Conservation (phyloP, 2,113 vertebrate genomes). For the Microtus montanus region DNA sequence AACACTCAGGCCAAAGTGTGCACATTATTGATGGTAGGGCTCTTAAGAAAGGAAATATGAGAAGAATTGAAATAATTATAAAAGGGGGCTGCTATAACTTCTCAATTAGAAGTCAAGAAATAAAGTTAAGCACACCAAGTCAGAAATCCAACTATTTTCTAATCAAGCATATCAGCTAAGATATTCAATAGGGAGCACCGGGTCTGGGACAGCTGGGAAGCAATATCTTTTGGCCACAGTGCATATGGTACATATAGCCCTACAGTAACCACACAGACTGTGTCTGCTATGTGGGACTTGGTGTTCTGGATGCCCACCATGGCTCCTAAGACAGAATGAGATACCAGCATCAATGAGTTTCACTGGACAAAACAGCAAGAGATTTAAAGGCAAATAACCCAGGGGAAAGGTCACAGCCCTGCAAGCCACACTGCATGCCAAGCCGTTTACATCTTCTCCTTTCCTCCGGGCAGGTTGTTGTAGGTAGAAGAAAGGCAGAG, state of each 20-base stretch:
- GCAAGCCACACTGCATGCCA: neutral
- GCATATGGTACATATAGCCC: neutral
- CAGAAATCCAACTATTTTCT: neutral
- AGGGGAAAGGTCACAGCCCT: neutral
- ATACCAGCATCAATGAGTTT: slow-evolving; percentile 1
- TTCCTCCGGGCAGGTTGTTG: neutral
- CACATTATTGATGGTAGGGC: neutral
- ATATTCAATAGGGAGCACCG: neutral
- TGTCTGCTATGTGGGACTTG: neutral
- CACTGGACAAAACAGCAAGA: neutral
- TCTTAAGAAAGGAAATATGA: neutral
- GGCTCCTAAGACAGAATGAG: neutral
- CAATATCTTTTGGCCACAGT: neutral
- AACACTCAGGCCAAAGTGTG: neutral
- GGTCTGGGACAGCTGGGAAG: neutral
- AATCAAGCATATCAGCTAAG: neutral
- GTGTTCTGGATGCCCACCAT: neutral
- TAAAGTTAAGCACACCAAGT: neutral
- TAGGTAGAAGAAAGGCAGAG: neutral
- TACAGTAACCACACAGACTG: neutral
- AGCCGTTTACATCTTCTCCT: neutral
- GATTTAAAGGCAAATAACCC: neutral
- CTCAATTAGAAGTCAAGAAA: slow-evolving; percentile 13
- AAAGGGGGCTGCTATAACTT: neutral
- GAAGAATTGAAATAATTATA: neutral